phyloP scores from a whole-genome alignment of 2,113 vertebrate genomes.

The Hassar affinis region DNA sequence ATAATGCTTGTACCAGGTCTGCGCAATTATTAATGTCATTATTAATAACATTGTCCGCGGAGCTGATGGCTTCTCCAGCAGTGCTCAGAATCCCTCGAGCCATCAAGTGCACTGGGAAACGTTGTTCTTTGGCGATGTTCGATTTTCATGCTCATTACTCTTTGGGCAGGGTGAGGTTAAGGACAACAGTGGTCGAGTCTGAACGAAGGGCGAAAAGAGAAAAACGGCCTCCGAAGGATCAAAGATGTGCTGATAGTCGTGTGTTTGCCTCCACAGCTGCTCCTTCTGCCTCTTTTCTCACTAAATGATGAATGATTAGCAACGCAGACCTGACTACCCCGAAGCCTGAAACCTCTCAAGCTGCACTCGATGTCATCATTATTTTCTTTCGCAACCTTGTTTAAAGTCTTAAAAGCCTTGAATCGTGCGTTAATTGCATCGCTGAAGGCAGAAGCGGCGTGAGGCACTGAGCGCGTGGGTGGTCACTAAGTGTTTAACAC shows the following conservation, averaged over 20 bases:
- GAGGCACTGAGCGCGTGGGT: conserved; percentile 47
- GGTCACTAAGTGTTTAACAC: conserved; percentile 48
- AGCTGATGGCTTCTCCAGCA: conserved; percentile 58
- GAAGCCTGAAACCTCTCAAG: conserved; percentile 42
- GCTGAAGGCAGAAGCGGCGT: conserved; percentile 42
- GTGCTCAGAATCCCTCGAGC: conserved; percentile 35
- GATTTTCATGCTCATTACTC: conserved; percentile 44
- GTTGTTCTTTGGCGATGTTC: conserved; percentile 43
- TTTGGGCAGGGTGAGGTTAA: conserved; percentile 17
- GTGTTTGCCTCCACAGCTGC: conserved; percentile 28
- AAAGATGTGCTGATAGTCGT: conserved; percentile 39
- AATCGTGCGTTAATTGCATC: conserved; percentile 44
- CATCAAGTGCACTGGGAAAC: conserved; percentile 30
- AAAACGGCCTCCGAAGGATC: conserved; percentile 31
- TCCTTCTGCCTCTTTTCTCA: conserved; percentile 18
- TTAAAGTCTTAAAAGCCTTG: conserved; percentile 47
- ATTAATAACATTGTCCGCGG: conserved; percentile 49
- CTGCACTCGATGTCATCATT: conserved; percentile 51
- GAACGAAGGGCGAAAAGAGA: conserved; percentile 7
- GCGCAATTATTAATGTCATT: conserved; percentile 47
- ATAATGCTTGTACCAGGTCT: conserved; percentile 51
- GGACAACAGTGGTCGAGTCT: conserved; percentile 6
- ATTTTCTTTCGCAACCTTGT: conserved; percentile 46
- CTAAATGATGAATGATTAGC: conserved; percentile 48
- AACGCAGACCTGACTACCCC: conserved; percentile 14